Percentiles rank a stretch among this genome's conserved stretches.
Conservation (phyloP, 2,113 vertebrate genomes). For the Odocoileus virginianus region DNA sequence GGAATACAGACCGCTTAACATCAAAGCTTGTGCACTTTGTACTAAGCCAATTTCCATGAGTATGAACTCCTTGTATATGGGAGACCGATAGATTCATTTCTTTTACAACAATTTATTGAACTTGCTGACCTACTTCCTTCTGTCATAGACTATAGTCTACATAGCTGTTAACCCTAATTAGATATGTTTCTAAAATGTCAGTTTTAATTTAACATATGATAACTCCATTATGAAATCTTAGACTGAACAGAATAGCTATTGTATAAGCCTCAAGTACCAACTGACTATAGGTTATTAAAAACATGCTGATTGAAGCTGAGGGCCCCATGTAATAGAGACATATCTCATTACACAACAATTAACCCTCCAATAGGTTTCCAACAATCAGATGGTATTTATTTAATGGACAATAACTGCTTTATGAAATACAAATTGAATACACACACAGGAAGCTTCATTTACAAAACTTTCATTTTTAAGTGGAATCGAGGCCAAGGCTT, state of each 20-base stretch:
- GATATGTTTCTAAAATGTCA: conserved; percentile 72
- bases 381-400: conserved; percentile 85
- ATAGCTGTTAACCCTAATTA: conserved; percentile 76
- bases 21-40: not conserved
- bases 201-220: conserved; percentile 82
- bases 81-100: not conserved
- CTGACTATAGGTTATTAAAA: conserved; percentile 81
- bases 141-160: conserved; percentile 63
- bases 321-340: conserved; percentile 78
- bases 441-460: conserved; percentile 78
- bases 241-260: conserved; percentile 78
- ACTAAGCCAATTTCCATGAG: not conserved
- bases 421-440: conserved; percentile 83
- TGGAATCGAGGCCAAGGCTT: conserved; percentile 63
- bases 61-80: not conserved
- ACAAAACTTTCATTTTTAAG: conserved; percentile 75
- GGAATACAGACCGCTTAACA: not conserved
- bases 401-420: conserved; percentile 79
- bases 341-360: conserved; percentile 84
- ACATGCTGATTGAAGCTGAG: conserved; percentile 82
- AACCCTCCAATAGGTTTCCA: conserved; percentile 78
- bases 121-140: conserved; percentile 65
- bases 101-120: conserved; percentile 51
- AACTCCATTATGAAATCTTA: conserved; percentile 81
- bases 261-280: conserved; percentile 75